Base-by-base conservation (phyloP, 1,140 invertebrate species). In the Anastrepha obliqua region DNA sequence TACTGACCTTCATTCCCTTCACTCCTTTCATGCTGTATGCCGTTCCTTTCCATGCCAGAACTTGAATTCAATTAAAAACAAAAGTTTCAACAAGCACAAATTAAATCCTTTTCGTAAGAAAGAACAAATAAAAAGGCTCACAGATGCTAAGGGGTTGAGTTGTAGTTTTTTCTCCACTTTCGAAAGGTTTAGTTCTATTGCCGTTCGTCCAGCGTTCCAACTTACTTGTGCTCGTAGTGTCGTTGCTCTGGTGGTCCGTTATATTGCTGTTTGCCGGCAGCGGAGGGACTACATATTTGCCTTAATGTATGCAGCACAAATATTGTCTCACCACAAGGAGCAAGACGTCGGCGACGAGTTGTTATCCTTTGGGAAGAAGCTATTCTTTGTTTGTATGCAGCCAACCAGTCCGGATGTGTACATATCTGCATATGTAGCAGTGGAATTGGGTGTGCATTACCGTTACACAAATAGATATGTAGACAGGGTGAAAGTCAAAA, bases 291-390 rank as follows among this genome's bases (percentile, higher is more conserved):
- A 86, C 59, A 86, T 62, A 60, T 42, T 59, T 60, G 86, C 47
- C 78, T 87, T 90, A 90, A 91, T 92, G 90, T 92, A 90, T 92
- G 91, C 90, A 91, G 89, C 88, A 88, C 91, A 92, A 92, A 92
- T 92, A 92, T 92, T 92, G 89, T 90, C 91, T 90, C 89, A 90
- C 85, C 85, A 15, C 85, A 60, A 62, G 85, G 55, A 62, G 55
- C 29, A 62, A 62, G 85, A 86, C 85, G 39, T 39, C 58, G 29
- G 42, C 58, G 85, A 86, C 29, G 59, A 86, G 29, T 86, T 86
- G 85, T 81, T 81, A 55, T 81, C 74, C 74, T 81, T 81, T 29
- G 47, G 74, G n/a, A 81, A 81, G 74, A 81, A 81, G 74, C 47
- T 81, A 55, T 55, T 81, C 9, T 47, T 51, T 81, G 17, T 58